Percentiles rank a stretch among this genome's conserved stretches.
These are phyloP conservation scores for Vollenhovia emeryi DNA, from an alignment of 1,140 invertebrate genomes.

Conservation along the genomic window DNA sequence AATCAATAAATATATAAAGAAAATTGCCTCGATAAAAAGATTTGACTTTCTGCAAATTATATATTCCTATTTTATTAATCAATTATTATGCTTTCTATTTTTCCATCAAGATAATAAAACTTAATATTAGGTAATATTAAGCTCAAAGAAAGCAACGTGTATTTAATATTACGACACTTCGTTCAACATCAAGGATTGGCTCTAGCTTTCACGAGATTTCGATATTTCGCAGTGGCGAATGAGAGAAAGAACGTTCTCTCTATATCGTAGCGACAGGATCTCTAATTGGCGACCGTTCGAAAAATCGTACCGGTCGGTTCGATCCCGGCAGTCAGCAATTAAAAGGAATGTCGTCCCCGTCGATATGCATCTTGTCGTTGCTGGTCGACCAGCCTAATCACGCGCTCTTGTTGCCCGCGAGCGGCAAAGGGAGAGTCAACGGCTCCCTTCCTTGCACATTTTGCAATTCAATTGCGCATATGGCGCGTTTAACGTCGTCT, in stretches of 20 bases:
- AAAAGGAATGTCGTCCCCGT: slow-evolving; percentile 47
- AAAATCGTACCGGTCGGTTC: slow-evolving; percentile 35
- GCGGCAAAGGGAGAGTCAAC: slow-evolving; percentile 17
- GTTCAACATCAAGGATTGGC: neutral
- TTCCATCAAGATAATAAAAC: neutral
- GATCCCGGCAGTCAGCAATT: slow-evolving; percentile 44
- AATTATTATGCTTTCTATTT: neutral
- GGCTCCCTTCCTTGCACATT: neutral
- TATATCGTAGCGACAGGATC: slow-evolving; percentile 39
- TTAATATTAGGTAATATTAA: neutral
- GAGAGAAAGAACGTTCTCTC: slow-evolving; percentile 14
- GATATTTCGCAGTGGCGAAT: neutral
- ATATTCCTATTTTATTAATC: neutral
- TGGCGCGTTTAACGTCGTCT: neutral
- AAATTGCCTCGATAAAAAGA: neutral
- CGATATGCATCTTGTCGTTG: slow-evolving; percentile 46
- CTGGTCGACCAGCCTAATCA: slow-evolving; percentile 29
- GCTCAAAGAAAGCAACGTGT: neutral
- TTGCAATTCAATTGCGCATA: slow-evolving; percentile 27
- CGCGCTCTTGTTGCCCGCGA: slow-evolving; percentile 29
- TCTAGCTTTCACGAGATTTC: neutral
- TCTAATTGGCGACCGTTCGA: slow-evolving; percentile 29
- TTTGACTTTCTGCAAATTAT: neutral
- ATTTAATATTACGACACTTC: neutral
- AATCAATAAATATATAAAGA: neutral